Percentiles rank a stretch among this genome's conserved stretches.
Conservation (phyloP, 2,888 invertebrate species). For the Trypoxylon attenuatum region DNA sequence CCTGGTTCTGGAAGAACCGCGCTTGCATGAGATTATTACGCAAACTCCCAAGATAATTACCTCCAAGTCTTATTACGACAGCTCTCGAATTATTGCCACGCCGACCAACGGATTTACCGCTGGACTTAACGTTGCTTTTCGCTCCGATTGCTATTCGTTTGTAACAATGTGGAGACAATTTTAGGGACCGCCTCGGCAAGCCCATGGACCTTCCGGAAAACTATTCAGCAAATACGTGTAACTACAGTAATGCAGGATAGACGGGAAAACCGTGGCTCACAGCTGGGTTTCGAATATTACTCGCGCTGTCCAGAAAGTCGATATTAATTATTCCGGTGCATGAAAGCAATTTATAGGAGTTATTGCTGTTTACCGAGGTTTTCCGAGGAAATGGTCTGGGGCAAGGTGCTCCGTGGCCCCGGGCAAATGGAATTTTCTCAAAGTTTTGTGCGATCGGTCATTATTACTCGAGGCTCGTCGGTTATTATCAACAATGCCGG, state of each 20-base stretch:
- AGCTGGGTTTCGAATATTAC: slow-evolving; percentile 25
- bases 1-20: too few species aligned
- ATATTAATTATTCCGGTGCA: slow-evolving; percentile 48
- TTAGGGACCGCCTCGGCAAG: slow-evolving; percentile 28
- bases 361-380: slow-evolving; percentile 35
- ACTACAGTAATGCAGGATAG: slow-evolving; percentile 26
- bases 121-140: neutral
- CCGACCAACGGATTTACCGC: too few species aligned
- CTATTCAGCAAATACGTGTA: slow-evolving; percentile 36
- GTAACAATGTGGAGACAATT: slow-evolving; percentile 57
- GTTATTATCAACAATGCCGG: slow-evolving; percentile 11
- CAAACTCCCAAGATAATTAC: too few species aligned
- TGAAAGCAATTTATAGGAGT: slow-evolving; percentile 38
- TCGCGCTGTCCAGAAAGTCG: slow-evolving; percentile 43
- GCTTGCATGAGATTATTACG: too few species aligned
- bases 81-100: too few species aligned
- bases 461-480: slow-evolving; percentile 13
- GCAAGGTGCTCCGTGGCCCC: neutral
- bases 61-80: too few species aligned
- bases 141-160: too few species aligned
- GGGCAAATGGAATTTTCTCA: slow-evolving; percentile 20
- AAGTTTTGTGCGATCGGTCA: slow-evolving; percentile 25
- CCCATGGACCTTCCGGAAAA: slow-evolving; percentile 36
- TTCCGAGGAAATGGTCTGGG: too few species aligned
- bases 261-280: slow-evolving; percentile 29